phyloP scores from a whole-genome alignment of 2,113 vertebrate species.

The Willisornis vidua region DNA sequence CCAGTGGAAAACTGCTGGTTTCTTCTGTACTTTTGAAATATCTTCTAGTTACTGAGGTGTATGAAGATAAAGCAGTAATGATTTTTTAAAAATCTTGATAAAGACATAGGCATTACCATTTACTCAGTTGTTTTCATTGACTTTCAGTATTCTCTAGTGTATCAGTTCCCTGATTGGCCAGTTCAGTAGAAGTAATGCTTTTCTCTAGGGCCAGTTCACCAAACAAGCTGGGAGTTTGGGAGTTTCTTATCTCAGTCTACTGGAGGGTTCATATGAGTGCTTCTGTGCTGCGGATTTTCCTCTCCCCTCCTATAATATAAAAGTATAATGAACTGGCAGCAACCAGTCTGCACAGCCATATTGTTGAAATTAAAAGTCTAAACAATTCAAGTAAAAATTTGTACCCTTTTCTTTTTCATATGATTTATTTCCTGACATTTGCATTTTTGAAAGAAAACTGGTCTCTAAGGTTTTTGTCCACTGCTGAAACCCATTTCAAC shows the following conservation, averaged over 20 bases:
- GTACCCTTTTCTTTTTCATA: background rate
- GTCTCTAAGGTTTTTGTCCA: background rate
- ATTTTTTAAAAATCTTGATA: background rate
- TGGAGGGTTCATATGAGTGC: background rate
- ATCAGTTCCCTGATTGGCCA: background rate
- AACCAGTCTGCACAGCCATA: background rate
- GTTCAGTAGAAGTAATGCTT: background rate
- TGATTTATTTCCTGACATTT: background rate
- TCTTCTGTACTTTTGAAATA: background rate
- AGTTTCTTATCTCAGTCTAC: background rate
- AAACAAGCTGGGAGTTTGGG: background rate
- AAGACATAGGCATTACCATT: rapidly evolving
- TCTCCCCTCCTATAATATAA: background rate
- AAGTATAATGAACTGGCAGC: background rate
- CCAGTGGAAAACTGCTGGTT: background rate
- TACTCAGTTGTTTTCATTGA: background rate
- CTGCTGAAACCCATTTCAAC: background rate
- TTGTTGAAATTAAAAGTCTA: background rate
- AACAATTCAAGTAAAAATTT: background rate
- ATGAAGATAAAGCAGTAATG: background rate
- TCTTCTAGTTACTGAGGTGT: background rate
- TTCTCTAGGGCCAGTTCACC: background rate
- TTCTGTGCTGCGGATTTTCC: background rate
- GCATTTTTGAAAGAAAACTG: background rate
- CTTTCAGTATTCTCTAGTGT: background rate